These are phyloP conservation scores for Capitulum mitella DNA, from an alignment of 2,888 invertebrate species.

Conservation along the genomic window DNA sequence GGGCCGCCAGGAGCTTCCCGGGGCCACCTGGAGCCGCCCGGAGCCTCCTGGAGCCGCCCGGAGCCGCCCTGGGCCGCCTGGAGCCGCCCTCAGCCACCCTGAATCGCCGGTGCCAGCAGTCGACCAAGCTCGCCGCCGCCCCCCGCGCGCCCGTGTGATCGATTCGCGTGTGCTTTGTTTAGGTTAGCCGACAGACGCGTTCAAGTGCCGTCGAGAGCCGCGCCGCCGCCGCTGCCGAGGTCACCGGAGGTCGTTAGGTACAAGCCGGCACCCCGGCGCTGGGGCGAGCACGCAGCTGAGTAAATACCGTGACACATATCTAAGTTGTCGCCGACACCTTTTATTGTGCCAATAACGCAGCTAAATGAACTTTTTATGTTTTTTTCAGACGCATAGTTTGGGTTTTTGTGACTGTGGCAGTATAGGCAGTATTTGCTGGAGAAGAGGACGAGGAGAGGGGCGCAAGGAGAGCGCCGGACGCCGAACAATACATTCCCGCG, in stretches of 20 bases:
- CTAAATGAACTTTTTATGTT: not conserved
- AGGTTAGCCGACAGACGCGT: not conserved
- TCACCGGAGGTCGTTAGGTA: not conserved
- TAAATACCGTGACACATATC: conserved; percentile 13
- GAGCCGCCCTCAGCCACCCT: not conserved
- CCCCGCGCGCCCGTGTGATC: not conserved
- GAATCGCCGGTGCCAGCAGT: not conserved
- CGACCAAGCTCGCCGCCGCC: not conserved
- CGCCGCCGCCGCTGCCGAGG: not conserved
- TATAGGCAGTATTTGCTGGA: not conserved
- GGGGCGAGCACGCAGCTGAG: not conserved
- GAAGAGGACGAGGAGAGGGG: not conserved
- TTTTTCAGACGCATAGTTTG: not conserved
- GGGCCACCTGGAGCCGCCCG: too few species aligned
- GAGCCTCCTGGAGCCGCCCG: too few species aligned
- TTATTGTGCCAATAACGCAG: not conserved
- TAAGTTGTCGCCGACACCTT: not conserved
- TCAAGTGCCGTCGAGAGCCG: too few species aligned
- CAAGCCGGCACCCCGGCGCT: not conserved
- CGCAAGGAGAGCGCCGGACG: not conserved
- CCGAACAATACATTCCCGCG: not conserved
- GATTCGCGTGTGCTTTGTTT: not conserved
- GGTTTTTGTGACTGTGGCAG: not conserved
- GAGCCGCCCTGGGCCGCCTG: too few species aligned
- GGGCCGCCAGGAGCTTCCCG: too few species aligned